These are phyloP conservation scores for Ammospiza caudacuta DNA, from an alignment of 2,113 vertebrate species.

Conservation along the genomic window DNA sequence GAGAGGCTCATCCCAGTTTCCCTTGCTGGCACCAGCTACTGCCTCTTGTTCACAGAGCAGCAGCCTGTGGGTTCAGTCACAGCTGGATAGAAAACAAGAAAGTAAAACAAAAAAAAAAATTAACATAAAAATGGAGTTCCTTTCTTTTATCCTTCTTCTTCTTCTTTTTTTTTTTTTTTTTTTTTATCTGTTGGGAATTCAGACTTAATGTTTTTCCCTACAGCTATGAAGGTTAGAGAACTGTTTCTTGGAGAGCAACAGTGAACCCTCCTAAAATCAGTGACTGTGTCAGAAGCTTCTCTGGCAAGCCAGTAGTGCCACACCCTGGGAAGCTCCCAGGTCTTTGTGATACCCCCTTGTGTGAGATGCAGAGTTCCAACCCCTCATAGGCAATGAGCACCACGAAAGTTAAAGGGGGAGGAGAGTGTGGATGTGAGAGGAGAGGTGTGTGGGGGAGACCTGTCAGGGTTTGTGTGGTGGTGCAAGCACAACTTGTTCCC, in stretches of 20 bases:
- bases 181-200: not conserved
- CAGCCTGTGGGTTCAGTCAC: not conserved
- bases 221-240: not conserved
- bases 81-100: not conserved
- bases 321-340: not conserved
- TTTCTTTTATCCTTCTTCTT: not conserved
- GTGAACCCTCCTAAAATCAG: not conserved
- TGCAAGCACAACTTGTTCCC: not conserved
- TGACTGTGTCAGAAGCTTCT: not conserved
- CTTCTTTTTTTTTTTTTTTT: too few relatives aligned
- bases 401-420: not conserved
- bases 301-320: not conserved
- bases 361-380: not conserved
- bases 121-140: not conserved
- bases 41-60: not conserved
- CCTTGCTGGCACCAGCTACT: rapidly evolving
- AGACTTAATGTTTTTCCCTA: not conserved
- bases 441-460: not conserved
- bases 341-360: rapidly evolving
- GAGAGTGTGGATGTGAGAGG: not conserved
- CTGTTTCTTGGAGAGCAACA: not conserved
- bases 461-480: not conserved
- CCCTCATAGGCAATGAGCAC: too few relatives aligned
- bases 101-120: not conserved
- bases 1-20: not conserved